phyloP scores from a whole-genome alignment of 2,113 vertebrate species.

The Perca schrenkii region DNA sequence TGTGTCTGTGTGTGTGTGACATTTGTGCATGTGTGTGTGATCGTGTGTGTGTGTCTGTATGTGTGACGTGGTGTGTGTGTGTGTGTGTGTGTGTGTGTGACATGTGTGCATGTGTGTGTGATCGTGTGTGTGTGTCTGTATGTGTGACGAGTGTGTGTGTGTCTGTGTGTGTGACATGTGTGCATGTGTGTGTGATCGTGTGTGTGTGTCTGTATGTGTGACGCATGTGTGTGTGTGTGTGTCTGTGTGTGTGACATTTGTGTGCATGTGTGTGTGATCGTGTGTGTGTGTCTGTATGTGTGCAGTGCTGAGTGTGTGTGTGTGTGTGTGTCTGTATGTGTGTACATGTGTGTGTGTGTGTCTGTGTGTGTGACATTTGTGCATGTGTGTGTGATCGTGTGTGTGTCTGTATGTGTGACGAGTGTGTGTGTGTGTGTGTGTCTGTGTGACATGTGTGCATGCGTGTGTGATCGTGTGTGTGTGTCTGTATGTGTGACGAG shows the following conservation, averaged over 20 bases:
- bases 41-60: neutral
- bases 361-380: neutral
- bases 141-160: slow-evolving; percentile 8
- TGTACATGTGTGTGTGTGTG: slow-evolving; percentile 10
- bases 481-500: too few relatives aligned
- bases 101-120: neutral
- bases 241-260: neutral
- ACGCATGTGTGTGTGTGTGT: slow-evolving; percentile 10
- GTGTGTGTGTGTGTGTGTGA: slow-evolving; percentile 2
- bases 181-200: neutral
- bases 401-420: too few relatives aligned
- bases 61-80: slow-evolving; percentile 5
- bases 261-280: neutral
- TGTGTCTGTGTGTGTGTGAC: neutral
- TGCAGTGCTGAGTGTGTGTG: too few relatives aligned
- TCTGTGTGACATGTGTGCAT: neutral
- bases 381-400: neutral
- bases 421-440: slow-evolving; percentile 16
- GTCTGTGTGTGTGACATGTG: neutral
- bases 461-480: neutral
- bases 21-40: neutral
- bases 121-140: neutral
- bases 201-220: neutral
- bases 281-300: too few relatives aligned
- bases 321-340: neutral